Conservation (phyloP, 2,797 vertebrate species). For the Ataeniobius toweri region DNA sequence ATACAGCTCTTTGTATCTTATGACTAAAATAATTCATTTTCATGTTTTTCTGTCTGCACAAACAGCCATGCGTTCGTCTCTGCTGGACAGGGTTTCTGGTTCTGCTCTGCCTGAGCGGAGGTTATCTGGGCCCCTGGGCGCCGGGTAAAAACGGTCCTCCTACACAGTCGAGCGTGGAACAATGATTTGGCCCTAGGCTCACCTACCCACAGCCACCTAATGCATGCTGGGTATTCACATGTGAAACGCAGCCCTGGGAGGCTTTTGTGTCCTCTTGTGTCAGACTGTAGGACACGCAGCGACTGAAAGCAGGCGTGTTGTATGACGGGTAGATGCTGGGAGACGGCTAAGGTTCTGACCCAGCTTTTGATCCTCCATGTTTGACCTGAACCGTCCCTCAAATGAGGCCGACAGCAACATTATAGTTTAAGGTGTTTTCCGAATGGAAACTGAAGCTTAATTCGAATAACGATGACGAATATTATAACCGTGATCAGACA, state of each 20-base stretch:
- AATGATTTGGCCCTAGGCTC: conserved; percentile 76
- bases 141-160: conserved; percentile 79
- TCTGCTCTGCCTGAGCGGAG: conserved; percentile 75
- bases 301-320: conserved; percentile 15
- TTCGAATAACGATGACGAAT: too few species aligned
- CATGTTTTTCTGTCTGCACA: conserved; percentile 10
- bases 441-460: too few species aligned
- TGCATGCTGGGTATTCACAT: conserved; percentile 82
- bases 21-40: not conserved
- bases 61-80: conserved; percentile 16
- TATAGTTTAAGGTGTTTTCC: too few species aligned
- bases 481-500: too few species aligned
- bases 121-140: conserved; percentile 75
- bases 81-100: conserved; percentile 54
- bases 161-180: conserved; percentile 75
- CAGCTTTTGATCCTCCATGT: not conserved
- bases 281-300: conserved; percentile 35
- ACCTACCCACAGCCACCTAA: conserved; percentile 81
- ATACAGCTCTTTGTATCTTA: conserved; percentile 2
- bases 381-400: too few species aligned
- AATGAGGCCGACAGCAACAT: too few species aligned
- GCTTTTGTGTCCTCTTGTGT: conserved; percentile 46
- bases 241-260: conserved; percentile 59
- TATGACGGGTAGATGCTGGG: conserved; percentile 8
- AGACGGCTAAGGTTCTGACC: not conserved